phyloP scores from a whole-genome alignment of 2,113 vertebrate genomes.

The Tor tambroides region DNA sequence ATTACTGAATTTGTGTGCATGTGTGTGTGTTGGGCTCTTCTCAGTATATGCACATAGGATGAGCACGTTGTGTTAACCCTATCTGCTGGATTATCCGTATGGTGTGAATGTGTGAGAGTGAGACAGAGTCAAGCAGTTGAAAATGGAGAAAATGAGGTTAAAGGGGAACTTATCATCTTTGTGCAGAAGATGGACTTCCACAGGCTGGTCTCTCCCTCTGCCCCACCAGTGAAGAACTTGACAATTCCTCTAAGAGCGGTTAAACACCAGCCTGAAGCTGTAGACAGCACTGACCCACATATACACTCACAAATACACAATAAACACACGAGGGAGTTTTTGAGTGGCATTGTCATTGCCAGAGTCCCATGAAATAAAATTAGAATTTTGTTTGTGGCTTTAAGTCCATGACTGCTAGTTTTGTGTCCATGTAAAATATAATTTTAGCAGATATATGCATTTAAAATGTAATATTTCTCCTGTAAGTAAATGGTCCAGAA shows the following conservation, averaged over 20 bases:
- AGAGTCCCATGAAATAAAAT: neutral
- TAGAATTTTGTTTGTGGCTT: neutral
- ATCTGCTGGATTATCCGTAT: constrained; percentile 60
- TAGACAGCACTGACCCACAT: too few relatives aligned
- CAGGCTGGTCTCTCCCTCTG: constrained; percentile 35
- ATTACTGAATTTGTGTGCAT: constrained; percentile 63
- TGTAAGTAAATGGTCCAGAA: neutral
- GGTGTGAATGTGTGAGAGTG: constrained; percentile 40
- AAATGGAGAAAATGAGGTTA: constrained; percentile 44
- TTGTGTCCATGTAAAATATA: neutral
- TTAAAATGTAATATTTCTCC: too few relatives aligned
- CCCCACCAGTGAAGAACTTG: constrained; percentile 24
- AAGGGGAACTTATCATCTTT: constrained; percentile 55
- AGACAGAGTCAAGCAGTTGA: constrained; percentile 23
- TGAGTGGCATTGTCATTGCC: neutral
- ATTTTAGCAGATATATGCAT: neutral
- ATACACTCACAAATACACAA: neutral
- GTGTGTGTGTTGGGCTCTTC: constrained; percentile 35
- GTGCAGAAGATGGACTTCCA: constrained; percentile 58
- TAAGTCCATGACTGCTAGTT: too few relatives aligned
- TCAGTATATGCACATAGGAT: constrained; percentile 52
- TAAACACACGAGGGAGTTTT: too few relatives aligned
- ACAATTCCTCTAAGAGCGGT: neutral
- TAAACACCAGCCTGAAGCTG: constrained; percentile 3
- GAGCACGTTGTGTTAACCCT: constrained; percentile 56